phyloP scores from a whole-genome alignment of 2,113 vertebrate genomes.

The Malurus melanocephalus region DNA sequence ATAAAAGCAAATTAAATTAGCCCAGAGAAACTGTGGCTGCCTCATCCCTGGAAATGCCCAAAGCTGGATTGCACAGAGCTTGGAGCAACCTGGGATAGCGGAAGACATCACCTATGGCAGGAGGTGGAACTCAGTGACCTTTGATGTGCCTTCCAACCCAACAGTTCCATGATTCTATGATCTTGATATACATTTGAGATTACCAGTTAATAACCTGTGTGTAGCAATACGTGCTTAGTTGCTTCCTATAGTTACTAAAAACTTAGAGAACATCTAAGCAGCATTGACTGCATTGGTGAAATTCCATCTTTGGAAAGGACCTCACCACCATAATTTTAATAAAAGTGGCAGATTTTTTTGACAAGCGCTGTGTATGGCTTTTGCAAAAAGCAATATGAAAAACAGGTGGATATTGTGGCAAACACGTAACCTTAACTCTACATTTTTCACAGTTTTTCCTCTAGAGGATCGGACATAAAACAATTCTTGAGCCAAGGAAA shows the following conservation, averaged over 20 bases:
- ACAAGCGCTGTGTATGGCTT: accelerated
- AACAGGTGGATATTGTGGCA: neutral
- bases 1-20: neutral
- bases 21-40: neutral
- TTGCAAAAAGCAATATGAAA: neutral
- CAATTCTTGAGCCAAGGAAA: neutral
- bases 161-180: neutral
- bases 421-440: neutral
- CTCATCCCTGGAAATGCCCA: neutral
- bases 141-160: neutral
- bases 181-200: neutral
- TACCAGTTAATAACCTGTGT: neutral
- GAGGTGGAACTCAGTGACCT: neutral
- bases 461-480: neutral
- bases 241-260: neutral
- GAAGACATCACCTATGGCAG: neutral
- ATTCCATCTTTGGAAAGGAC: neutral
- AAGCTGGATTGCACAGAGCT: neutral
- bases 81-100: neutral
- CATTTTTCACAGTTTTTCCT: neutral
- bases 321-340: neutral
- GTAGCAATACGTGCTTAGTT: accelerated
- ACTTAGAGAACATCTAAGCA: neutral
- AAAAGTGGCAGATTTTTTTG: neutral
- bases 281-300: neutral